Evolutionary conservation across 2,113 vertebrate species (phyloP).

Genomic region (Phyllopteryx taeniolatus): DNA sequence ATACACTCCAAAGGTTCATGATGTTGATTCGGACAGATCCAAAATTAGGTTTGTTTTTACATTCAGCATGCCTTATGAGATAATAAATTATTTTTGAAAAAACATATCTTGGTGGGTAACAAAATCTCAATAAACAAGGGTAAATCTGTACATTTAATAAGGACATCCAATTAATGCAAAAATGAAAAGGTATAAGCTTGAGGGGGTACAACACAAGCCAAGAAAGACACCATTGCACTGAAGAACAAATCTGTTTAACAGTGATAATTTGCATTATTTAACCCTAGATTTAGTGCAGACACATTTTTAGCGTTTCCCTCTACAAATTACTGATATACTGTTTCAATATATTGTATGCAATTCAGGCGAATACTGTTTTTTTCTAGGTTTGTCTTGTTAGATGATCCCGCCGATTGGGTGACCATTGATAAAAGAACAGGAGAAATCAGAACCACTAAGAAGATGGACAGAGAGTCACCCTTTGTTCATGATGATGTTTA

Average conservation of each 20-base stretch:
- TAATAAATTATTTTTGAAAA: not conserved
- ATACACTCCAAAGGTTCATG: constrained; percentile 53
- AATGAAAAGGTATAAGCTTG: too few relatives aligned
- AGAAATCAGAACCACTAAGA: constrained; percentile 57
- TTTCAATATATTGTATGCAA: not conserved
- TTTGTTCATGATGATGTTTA: constrained; percentile 68
- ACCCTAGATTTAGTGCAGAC: too few relatives aligned
- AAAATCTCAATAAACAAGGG: not conserved
- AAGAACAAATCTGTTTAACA: too few relatives aligned
- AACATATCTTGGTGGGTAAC: not conserved
- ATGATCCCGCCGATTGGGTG: constrained; percentile 75
- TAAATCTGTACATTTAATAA: not conserved
- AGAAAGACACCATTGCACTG: too few relatives aligned
- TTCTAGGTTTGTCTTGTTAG: constrained; percentile 62
- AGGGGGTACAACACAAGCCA: too few relatives aligned
- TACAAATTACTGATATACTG: not conserved
- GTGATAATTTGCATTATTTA: too few relatives aligned
- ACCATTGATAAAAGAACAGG: constrained; percentile 71
- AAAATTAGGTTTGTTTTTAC: constrained; percentile 45
- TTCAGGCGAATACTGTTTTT: not conserved
- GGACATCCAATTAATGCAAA: too few relatives aligned
- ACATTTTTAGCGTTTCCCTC: too few relatives aligned
- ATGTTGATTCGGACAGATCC: constrained; percentile 49
- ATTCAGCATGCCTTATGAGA: not conserved
- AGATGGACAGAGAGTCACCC: constrained; percentile 75